phyloP scores from a whole-genome alignment of 2,888 invertebrate genomes.

The Thysanoteuthis rhombus region DNA sequence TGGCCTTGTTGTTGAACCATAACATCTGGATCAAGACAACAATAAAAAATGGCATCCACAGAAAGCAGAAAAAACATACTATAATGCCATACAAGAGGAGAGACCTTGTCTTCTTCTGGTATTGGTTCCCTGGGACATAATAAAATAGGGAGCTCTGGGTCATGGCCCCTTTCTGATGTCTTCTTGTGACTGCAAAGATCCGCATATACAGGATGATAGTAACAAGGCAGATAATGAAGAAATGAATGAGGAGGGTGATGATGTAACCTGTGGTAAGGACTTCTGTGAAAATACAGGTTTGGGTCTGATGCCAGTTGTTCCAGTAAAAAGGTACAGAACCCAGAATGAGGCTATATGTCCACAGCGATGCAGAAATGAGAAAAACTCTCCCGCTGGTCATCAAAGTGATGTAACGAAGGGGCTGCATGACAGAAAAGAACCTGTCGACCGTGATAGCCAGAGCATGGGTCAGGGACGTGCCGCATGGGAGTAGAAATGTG shows the following conservation, averaged over 20 bases:
- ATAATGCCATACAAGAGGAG: conserved; percentile 17
- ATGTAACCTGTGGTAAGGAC: neutral
- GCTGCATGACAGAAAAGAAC: neutral
- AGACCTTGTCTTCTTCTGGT: neutral
- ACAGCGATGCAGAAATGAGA: neutral
- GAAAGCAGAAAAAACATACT: neutral
- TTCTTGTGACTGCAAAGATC: neutral
- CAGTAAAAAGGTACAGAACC: neutral
- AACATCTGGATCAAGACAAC: conserved; percentile 26
- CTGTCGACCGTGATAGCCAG: conserved; percentile 18
- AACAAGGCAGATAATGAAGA: neutral
- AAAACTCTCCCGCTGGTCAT: neutral
- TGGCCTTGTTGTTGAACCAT: conserved; percentile 1
- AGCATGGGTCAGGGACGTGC: neutral
- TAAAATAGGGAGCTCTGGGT: neutral
- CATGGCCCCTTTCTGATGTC: neutral
- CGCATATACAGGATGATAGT: neutral
- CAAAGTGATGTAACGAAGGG: neutral
- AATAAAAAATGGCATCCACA: neutral
- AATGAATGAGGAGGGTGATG: neutral
- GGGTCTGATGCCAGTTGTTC: neutral
- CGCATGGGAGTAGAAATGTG: conserved; percentile 14
- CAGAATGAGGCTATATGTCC: neutral
- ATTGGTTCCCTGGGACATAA: neutral
- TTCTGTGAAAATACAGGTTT: neutral